Conservation (phyloP, 2,888 invertebrate species). For the Neoascia interrupta region DNA sequence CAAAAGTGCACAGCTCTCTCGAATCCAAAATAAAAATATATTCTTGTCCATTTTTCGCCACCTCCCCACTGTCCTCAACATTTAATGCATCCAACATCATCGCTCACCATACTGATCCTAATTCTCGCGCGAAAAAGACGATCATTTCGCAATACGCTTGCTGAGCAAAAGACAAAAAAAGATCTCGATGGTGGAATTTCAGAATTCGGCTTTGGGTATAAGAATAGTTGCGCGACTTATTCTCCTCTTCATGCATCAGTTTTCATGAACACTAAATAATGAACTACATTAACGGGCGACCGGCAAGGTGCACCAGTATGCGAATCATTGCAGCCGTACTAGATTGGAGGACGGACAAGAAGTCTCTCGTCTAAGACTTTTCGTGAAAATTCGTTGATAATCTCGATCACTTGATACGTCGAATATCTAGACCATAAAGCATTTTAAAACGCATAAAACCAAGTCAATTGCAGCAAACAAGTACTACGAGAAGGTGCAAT, state of each 20-base stretch:
- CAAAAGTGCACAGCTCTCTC: conserved; percentile 52
- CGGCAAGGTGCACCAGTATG: too few species aligned
- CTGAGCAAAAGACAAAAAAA: conserved; percentile 61
- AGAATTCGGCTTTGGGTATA: conserved; percentile 69
- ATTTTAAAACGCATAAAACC: too few species aligned
- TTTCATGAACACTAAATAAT: conserved; percentile 69
- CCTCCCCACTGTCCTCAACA: conserved; percentile 19
- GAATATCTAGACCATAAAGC: too few species aligned
- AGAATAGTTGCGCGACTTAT: conserved; percentile 69
- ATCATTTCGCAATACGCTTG: conserved; percentile 40
- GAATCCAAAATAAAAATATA: conserved; percentile 65
- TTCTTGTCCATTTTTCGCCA: conserved; percentile 55
- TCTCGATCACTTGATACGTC: too few species aligned
- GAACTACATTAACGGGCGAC: too few species aligned
- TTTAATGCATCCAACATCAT: conserved; percentile 17
- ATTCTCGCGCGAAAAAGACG: conserved; percentile 38
- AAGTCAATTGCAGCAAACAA: too few species aligned
- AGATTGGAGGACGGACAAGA: too few species aligned
- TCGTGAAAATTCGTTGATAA: too few species aligned
- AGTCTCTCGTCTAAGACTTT: too few species aligned
- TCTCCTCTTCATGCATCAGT: conserved; percentile 69
- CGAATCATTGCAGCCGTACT: too few species aligned
- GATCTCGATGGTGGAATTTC: conserved; percentile 65
- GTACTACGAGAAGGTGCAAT: too few species aligned
- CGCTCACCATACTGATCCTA: conserved; percentile 41